These are phyloP conservation scores for Leptinotarsa peninsularis DNA, from an alignment of 2,888 invertebrate genomes.

Conservation along the genomic window DNA sequence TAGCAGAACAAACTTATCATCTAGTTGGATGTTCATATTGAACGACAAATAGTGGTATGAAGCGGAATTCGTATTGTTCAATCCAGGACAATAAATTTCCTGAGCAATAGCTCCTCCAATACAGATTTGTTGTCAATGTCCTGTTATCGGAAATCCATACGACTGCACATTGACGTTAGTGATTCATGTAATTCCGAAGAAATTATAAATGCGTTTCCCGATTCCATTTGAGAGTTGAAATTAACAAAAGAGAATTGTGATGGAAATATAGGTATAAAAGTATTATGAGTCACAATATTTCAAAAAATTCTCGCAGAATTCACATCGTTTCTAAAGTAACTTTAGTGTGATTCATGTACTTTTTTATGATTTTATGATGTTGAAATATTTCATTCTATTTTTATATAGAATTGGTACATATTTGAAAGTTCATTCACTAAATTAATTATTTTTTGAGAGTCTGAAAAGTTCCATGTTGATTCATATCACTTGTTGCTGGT, in stretches of 20 bases:
- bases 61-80: slow-evolving; percentile 38
- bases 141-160: slow-evolving; percentile 35
- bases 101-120: slow-evolving; percentile 42
- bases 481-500: no score
- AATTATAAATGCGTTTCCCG: not conserved
- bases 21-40: not conserved
- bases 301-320: no score
- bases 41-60: slow-evolving; percentile 14
- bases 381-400: no score
- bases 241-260: not conserved
- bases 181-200: slow-evolving; percentile 19
- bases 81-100: slow-evolving; percentile 42
- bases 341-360: no score
- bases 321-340: no score
- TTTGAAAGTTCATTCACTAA: no score
- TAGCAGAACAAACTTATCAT: not conserved
- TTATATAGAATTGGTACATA: no score
- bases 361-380: no score
- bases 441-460: no score
- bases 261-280: no score
- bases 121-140: slow-evolving; percentile 43
- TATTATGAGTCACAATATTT: no score
- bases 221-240: not conserved
- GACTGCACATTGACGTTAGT: slow-evolving; percentile 31
- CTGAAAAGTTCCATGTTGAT: no score